Evolutionary conservation across 2,797 vertebrate species (phyloP).

Genomic region (Discoglossus pictus): DNA sequence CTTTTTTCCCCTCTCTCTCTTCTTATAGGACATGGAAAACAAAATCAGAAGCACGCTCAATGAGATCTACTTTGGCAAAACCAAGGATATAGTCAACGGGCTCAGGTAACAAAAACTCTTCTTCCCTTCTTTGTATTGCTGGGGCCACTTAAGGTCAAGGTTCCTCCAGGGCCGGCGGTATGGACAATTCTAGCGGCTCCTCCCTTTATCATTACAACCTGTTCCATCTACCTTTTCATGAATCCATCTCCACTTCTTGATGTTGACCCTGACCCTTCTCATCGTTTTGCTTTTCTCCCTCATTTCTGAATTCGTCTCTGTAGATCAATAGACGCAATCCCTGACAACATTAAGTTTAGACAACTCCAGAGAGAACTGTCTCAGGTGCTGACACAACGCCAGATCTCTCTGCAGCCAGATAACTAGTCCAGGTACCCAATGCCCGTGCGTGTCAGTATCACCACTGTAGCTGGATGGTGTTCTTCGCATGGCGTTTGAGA

Average conservation of each 20-base stretch:
- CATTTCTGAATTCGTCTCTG: constrained; percentile 61
- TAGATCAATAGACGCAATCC: constrained; percentile 98
- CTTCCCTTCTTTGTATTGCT: background rate
- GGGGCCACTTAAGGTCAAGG: too few species aligned
- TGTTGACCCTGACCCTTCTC: constrained; percentile 42
- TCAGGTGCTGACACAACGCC: constrained; percentile 98
- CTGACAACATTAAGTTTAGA: constrained; percentile 98
- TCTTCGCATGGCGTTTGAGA: constrained; percentile 50
- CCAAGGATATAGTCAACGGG: constrained; percentile 98
- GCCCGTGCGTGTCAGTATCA: constrained; percentile 64
- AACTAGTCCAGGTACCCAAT: constrained; percentile 88
- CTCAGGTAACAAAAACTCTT: constrained; percentile 79
- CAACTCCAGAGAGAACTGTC: constrained; percentile 99
- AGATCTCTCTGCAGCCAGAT: constrained; percentile 96
- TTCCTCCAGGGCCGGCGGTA: too few species aligned
- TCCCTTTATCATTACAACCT: too few species aligned
- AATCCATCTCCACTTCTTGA: too few species aligned
- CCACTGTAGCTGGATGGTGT: constrained; percentile 49
- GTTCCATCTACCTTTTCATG: too few species aligned
- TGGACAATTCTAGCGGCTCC: too few species aligned
- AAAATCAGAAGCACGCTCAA: constrained; percentile 99
- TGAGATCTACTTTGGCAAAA: constrained; percentile 99
- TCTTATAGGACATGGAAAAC: constrained; percentile 94
- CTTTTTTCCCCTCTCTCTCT: background rate
- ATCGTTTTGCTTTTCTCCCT: constrained; percentile 43